Percentiles rank a stretch among this genome's conserved stretches.
These are phyloP conservation scores for Pungitius pungitius DNA, from an alignment of 2,113 vertebrate genomes.

Conservation along the genomic window DNA sequence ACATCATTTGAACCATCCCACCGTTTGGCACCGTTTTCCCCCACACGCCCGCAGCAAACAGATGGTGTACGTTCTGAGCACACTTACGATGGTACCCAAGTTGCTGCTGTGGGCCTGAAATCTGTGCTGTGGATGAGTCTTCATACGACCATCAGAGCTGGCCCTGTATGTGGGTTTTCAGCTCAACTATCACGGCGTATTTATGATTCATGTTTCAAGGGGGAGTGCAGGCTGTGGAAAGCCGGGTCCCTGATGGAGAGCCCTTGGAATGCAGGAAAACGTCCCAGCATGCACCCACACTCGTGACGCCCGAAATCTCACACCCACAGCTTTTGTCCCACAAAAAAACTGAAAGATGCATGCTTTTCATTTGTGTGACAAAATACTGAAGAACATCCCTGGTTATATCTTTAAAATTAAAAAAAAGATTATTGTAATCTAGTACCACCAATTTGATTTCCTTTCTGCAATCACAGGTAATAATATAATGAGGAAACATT, in stretches of 20 bases:
- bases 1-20: conserved; percentile 46
- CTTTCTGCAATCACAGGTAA: conserved; percentile 1
- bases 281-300: conserved; percentile 75
- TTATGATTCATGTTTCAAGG: conserved; percentile 69
- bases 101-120: conserved; percentile 46
- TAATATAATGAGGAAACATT: neutral
- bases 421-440: neutral
- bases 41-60: conserved; percentile 60
- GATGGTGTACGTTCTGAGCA: conserved; percentile 50
- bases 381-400: conserved; percentile 2
- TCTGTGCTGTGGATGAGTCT: conserved; percentile 34
- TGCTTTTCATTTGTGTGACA: conserved; percentile 35
- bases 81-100: conserved; percentile 53
- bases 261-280: conserved; percentile 68
- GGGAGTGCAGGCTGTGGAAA: conserved; percentile 65
- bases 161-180: conserved; percentile 12
- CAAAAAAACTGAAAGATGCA: conserved; percentile 42
- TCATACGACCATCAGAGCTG: conserved; percentile 41
- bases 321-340: conserved; percentile 69
- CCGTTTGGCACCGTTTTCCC: conserved; percentile 39
- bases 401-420: neutral
- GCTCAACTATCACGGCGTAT: conserved; percentile 33
- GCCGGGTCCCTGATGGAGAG: conserved; percentile 68
- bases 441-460: neutral
- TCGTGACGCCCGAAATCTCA: conserved; percentile 65